These are phyloP conservation scores for Gryon sp. DNA, from an alignment of 1,140 invertebrate species.

Conservation along the genomic window DNA sequence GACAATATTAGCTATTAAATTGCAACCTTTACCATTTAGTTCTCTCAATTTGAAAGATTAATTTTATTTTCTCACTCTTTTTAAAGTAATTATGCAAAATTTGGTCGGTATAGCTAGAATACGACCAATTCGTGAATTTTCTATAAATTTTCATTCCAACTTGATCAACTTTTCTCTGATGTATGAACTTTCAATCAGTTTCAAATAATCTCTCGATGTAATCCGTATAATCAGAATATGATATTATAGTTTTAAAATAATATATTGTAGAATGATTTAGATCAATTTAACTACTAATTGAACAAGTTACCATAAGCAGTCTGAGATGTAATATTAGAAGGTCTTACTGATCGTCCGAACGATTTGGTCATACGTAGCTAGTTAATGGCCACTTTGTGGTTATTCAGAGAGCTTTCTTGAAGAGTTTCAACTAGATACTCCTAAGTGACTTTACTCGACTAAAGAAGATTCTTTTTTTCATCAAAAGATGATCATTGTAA, in stretches of 20 bases:
- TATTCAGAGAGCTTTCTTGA: constrained; percentile 71
- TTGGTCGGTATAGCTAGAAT: too few species aligned
- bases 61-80: background rate
- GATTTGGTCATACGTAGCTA: constrained; percentile 62
- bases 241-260: constrained; percentile 1
- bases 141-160: too few species aligned
- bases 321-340: constrained; percentile 34
- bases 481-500: constrained; percentile 5
- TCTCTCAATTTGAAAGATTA: too few species aligned
- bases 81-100: background rate
- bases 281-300: constrained; percentile 67
- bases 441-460: constrained; percentile 71
- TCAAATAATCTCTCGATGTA: too few species aligned
- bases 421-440: constrained; percentile 63
- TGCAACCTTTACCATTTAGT: too few species aligned
- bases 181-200: too few species aligned
- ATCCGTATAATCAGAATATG: too few species aligned
- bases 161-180: too few species aligned
- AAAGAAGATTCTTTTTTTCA: constrained; percentile 11
- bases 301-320: constrained; percentile 63
- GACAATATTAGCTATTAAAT: too few species aligned
- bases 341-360: constrained; percentile 36
- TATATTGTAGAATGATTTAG: constrained; percentile 28
- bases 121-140: too few species aligned
- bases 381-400: constrained; percentile 78